A percentile compares a stretch with the other conserved stretches of the same genome.
Conservation (phyloP, 2,113 vertebrate species). For the Limnothrissa miodon region DNA sequence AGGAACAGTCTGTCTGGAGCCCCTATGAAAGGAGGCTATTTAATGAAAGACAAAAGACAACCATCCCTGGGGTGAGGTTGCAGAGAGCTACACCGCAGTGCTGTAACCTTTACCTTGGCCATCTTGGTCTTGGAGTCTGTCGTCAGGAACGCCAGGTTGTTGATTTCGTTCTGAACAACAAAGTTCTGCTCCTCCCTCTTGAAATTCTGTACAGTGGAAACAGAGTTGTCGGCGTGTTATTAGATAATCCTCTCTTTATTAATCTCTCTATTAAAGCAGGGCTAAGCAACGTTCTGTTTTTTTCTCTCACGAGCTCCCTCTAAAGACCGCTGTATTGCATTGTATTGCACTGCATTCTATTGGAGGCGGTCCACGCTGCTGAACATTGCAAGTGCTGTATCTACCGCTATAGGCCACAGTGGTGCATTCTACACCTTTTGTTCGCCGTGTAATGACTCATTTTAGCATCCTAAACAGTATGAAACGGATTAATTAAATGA, state of each 20-base stretch:
- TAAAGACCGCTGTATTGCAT: too few relatives aligned
- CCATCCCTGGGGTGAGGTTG: not conserved
- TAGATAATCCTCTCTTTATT: not conserved
- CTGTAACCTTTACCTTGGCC: constrained; percentile 83
- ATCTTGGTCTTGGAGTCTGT: constrained; percentile 92
- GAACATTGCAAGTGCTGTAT: too few relatives aligned
- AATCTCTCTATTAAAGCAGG: too few relatives aligned
- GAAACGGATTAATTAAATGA: too few relatives aligned
- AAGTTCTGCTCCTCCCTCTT: constrained; percentile 99
- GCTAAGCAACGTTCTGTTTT: too few relatives aligned
- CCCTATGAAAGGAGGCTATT: not conserved
- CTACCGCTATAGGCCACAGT: too few relatives aligned
- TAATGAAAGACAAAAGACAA: not conserved
- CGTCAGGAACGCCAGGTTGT: constrained; percentile 95
- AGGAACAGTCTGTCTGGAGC: not conserved
- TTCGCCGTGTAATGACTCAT: too few relatives aligned
- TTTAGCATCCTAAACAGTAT: too few relatives aligned
- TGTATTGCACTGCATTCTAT: too few relatives aligned
- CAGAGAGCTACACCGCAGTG: not conserved
- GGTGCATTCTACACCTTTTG: too few relatives aligned
- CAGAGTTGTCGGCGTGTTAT: not conserved
- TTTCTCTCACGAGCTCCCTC: too few relatives aligned
- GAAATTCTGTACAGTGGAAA: constrained; percentile 80
- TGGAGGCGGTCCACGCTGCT: too few relatives aligned
- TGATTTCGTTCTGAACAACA: constrained; percentile 99